phyloP scores from a whole-genome alignment of 2,888 invertebrate species.

The Chaetogeoica ovagalla region DNA sequence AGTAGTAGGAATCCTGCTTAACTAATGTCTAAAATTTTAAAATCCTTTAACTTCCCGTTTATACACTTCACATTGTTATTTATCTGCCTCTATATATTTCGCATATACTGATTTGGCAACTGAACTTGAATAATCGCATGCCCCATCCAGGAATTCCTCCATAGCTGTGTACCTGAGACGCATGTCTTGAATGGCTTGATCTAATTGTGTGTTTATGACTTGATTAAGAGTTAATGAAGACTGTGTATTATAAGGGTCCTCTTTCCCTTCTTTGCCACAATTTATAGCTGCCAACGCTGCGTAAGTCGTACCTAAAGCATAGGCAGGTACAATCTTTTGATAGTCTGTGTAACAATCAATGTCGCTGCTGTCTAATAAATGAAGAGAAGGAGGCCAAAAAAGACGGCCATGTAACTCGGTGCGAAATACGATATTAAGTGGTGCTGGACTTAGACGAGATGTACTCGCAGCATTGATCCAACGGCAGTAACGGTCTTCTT shows the following conservation, averaged over 20 bases:
- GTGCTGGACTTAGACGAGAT: not conserved
- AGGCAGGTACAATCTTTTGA: not conserved
- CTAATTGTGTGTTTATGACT: not conserved
- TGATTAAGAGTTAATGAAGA: not conserved
- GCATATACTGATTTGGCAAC: not conserved
- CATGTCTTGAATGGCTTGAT: slow-evolving; percentile 19
- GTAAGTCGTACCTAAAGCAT: not conserved
- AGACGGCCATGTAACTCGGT: slow-evolving; percentile 24
- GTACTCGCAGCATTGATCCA: not conserved
- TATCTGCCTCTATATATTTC: not conserved
- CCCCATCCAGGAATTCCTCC: slow-evolving; percentile 16
- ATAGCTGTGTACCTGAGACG: slow-evolving; percentile 5
- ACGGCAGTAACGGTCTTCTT: not conserved
- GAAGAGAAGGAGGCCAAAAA: slow-evolving; percentile 28
- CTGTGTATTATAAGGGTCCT: too few relatives aligned
- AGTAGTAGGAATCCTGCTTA: too few relatives aligned
- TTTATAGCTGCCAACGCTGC: not conserved
- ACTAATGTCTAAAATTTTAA: too few relatives aligned
- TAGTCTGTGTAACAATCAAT: not conserved
- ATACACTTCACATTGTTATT: not conserved
- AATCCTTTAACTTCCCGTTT: too few relatives aligned
- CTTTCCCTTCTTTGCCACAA: not conserved
- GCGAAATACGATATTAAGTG: not conserved
- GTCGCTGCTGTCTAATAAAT: not conserved
- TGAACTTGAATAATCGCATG: not conserved